Percentiles rank a stretch among this genome's conserved stretches.
These are phyloP conservation scores for Suncus etruscus DNA, from an alignment of 2,113 vertebrate species.

Conservation along the genomic window DNA sequence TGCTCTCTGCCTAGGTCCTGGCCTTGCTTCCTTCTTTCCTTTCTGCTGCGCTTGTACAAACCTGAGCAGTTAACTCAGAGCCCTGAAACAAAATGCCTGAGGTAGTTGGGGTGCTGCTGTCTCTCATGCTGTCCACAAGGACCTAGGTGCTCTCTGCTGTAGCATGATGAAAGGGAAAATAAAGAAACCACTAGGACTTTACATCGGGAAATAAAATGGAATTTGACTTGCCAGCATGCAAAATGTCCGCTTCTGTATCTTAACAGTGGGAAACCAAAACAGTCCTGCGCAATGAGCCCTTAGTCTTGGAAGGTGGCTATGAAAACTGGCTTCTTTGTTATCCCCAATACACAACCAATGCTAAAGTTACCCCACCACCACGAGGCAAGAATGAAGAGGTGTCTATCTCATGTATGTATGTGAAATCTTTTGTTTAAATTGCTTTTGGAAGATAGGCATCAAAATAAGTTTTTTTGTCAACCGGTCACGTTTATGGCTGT, in stretches of 20 bases:
- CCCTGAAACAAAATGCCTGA: no score
- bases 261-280: slow-evolving; percentile 97
- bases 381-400: slow-evolving; percentile 87
- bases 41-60: no score
- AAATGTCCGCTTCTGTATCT: slow-evolving; percentile 62
- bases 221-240: not conserved
- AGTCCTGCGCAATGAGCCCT: slow-evolving; percentile 93
- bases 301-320: slow-evolving; percentile 97
- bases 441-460: slow-evolving; percentile 40
- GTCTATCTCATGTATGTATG: slow-evolving; percentile 93
- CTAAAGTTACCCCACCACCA: slow-evolving; percentile 93
- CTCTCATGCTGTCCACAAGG: no score
- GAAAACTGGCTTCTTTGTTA: slow-evolving; percentile 99
- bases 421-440: slow-evolving; percentile 68
- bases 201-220: no score
- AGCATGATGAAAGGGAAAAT: no score
- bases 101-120: no score
- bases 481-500: slow-evolving; percentile 22
- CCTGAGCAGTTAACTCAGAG: no score
- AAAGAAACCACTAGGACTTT: not conserved
- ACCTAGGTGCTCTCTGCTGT: no score
- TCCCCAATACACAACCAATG: slow-evolving; percentile 96
- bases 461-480: slow-evolving; percentile 9
- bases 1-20: no score
- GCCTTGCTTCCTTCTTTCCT: no score